Evolutionary conservation across 53 echinoderm and acorn worm species (phyloP).

Genomic region (Hippasteria phrygiana): DNA sequence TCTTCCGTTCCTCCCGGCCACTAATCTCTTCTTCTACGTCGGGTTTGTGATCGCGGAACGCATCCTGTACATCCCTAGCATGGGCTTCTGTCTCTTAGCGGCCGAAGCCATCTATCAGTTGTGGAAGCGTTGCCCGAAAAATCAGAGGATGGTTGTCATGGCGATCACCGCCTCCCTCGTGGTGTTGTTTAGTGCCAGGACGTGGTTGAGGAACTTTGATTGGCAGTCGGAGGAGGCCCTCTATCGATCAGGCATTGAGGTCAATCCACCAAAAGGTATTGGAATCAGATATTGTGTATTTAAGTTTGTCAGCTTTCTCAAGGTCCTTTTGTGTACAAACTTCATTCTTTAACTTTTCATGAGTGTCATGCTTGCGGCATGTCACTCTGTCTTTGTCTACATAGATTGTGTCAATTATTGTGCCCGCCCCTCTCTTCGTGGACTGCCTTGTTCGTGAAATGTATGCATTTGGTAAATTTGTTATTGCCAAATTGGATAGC

Average conservation of each 20-base stretch:
- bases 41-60: slow-evolving; percentile 97
- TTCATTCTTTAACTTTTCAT: too few species aligned
- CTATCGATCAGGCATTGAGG: slow-evolving; percentile 84
- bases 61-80: slow-evolving; percentile 96
- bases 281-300: neutral
- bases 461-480: too few species aligned
- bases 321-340: too few species aligned
- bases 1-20: slow-evolving; percentile 89
- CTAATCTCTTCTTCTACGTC: slow-evolving; percentile 95
- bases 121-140: slow-evolving; percentile 35
- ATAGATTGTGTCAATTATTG: too few species aligned
- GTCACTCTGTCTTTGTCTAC: too few species aligned
- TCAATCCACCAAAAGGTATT: slow-evolving; percentile 97
- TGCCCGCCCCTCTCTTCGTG: too few species aligned
- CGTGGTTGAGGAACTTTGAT: slow-evolving; percentile 85
- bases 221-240: slow-evolving; percentile 93
- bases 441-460: too few species aligned
- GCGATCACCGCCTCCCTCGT: slow-evolving; percentile 46
- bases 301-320: too few species aligned
- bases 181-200: slow-evolving; percentile 78
- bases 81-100: slow-evolving; percentile 85
- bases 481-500: too few species aligned
- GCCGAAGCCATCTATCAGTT: slow-evolving; percentile 78
- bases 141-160: slow-evolving; percentile 53
- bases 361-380: too few species aligned